Percentiles rank a stretch among this genome's conserved stretches.
Evolutionary conservation across 1,140 invertebrate genomes (phyloP).

Genomic region (Drosophila watanabei): DNA sequence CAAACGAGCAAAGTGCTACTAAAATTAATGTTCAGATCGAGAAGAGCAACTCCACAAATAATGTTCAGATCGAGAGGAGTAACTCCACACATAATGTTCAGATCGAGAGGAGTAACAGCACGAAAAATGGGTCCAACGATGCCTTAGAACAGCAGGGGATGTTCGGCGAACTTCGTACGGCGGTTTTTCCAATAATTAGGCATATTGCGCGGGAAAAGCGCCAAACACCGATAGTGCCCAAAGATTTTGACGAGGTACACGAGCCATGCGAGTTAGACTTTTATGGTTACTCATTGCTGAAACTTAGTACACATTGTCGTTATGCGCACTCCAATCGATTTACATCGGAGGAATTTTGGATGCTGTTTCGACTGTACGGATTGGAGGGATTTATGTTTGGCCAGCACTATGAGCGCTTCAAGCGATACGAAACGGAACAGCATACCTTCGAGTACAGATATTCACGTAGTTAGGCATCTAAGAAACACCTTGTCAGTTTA

Average conservation of each 20-base stretch:
- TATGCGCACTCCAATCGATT: neutral
- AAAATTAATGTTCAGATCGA: neutral
- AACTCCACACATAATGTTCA: too few species aligned
- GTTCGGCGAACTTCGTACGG: too few species aligned
- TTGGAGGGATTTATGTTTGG: neutral
- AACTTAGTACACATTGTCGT: neutral
- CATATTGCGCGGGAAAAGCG: neutral
- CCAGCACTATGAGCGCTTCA: neutral
- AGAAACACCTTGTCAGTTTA: neutral
- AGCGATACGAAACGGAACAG: neutral
- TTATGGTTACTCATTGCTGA: too few species aligned
- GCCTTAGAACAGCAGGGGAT: neutral
- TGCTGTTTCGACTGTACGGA: neutral
- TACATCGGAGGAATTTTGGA: fast-evolving
- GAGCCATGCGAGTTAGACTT: neutral
- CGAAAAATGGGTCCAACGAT: neutral
- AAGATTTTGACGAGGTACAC: neutral
- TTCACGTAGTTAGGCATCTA: neutral
- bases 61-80: too few species aligned
- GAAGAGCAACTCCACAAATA: too few species aligned
- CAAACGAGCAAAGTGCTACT: neutral
- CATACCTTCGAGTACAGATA: neutral
- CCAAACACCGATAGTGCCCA: fast-evolving
- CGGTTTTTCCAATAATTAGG: neutral
- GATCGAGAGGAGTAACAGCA: neutral